Base-by-base conservation (phyloP, 1,140 invertebrate species). In the Cotesia glomerata region DNA sequence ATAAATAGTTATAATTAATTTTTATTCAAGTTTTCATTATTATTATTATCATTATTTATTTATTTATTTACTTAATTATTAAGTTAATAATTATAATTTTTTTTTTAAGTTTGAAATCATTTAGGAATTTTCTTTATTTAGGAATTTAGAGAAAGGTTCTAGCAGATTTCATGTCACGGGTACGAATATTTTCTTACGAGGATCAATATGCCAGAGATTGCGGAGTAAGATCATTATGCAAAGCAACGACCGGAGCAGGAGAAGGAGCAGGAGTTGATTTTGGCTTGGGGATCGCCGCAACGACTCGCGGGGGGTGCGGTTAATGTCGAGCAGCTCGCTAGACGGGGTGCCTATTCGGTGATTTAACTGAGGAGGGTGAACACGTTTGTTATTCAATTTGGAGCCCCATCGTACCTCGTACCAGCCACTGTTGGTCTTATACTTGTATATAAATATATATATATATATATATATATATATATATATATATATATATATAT, bases 301-400 rank as follows among this genome's bases (percentile, higher is more conserved):
- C 70, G 77, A 78, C 80, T 80, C 78, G 78, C 75, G 79, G 82
- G 76, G 81, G 82, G 81, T 82, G 83, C 82, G 80, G 82, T 84
- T 85, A 84, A 83, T 78, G 82, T 82, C 76, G 77, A 81, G 77
- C 65, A 75, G 77, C 77, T 70, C 75, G 73, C 75, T 75, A 81
- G 70, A 58, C 74, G 54, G 76, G 77, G 84, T 80, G 79, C 77
- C 78, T 81, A 82, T 81, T 84, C 76, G 80, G 76, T 81, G 82
- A 85, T 81, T 85, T 84, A 82, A 79, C 79, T 76, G 13, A 62
- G 62, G 79, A 63, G 77, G 84, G 85, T 83, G 81, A 82, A 80
- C 84, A 79, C 81, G 79, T 86, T 86, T 84, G 83, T 86, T 85
- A 85, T 86, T 87, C 84, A 86, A 87, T 86, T 85, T 84, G 80